Conservation (phyloP, 2,888 invertebrate genomes). For the Megalurothrips usitatus region DNA sequence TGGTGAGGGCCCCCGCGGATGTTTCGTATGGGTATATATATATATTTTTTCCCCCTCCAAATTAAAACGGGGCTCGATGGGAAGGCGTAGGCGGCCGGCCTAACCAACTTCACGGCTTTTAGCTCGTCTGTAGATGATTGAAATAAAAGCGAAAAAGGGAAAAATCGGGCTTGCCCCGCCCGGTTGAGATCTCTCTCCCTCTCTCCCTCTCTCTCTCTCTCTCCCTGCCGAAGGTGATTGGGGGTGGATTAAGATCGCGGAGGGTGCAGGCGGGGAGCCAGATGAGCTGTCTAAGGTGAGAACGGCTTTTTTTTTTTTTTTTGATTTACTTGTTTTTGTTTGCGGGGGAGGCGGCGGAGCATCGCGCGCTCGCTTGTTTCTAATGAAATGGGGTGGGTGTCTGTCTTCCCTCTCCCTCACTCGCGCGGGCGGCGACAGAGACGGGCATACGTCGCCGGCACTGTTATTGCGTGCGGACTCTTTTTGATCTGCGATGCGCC, state of each 20-base stretch:
- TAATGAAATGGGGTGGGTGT: constrained; percentile 26
- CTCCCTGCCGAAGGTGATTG: constrained; percentile 15
- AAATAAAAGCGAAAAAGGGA: constrained; percentile 2
- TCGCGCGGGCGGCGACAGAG: not conserved
- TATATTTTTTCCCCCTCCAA: not conserved
- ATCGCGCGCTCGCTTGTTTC: constrained; percentile 4
- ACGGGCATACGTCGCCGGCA: not conserved
- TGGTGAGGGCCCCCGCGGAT: not conserved
- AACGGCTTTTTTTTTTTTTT: not conserved
- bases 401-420: not conserved
- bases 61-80: not conserved
- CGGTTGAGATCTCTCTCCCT: too few relatives aligned
- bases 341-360: not conserved
- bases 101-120: constrained; percentile 10
- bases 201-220: too few relatives aligned
- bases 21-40: too few relatives aligned
- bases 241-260: constrained; percentile 14
- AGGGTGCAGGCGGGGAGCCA: not conserved
- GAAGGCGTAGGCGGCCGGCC: not conserved
- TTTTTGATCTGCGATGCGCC: not conserved
- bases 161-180: not conserved
- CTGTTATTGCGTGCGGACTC: not conserved
- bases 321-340: not conserved
- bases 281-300: constrained; percentile 11
- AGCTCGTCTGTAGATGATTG: not conserved